Evolutionary conservation across 2,797 vertebrate genomes (phyloP).

Genomic region (Sebastes vulpes): DNA sequence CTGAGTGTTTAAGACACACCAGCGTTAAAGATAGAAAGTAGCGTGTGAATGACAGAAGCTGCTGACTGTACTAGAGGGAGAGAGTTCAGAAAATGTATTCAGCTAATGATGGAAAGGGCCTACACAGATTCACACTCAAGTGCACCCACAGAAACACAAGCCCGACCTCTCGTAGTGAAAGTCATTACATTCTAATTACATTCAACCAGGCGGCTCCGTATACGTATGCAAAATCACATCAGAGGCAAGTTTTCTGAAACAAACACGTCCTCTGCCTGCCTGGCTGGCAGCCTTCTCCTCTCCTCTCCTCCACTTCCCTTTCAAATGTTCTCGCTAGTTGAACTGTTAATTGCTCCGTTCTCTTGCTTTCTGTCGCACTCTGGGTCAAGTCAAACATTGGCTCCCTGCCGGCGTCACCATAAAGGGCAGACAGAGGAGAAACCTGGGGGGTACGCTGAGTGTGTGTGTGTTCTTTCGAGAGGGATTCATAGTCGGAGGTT

Average conservation of each 20-base stretch:
- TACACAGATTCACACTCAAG: constrained; percentile 7
- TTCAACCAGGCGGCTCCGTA: background rate
- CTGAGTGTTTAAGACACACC: background rate
- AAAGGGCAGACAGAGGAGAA: constrained; percentile 60
- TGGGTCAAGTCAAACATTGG: constrained; percentile 66
- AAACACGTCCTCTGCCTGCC: constrained; percentile 20
- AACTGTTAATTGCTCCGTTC: constrained; percentile 65
- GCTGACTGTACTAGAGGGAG: background rate
- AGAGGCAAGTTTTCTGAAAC: constrained; percentile 27
- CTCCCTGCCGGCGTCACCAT: constrained; percentile 35
- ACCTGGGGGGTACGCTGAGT: constrained; percentile 10
- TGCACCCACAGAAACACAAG: background rate
- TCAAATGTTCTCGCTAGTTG: constrained; percentile 24
- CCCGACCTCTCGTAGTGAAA: background rate
- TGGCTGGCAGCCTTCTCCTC: constrained; percentile 1
- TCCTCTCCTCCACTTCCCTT: constrained; percentile 27
- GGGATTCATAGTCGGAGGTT: constrained; percentile 14
- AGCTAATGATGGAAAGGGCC: background rate
- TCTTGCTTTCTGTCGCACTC: constrained; percentile 35
- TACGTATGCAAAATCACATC: constrained; percentile 21
- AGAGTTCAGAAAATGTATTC: constrained; percentile 11
- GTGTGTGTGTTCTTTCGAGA: constrained; percentile 55
- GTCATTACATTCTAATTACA: constrained; percentile 36
- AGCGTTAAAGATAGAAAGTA: background rate
- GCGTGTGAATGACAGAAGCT: background rate